phyloP scores from a whole-genome alignment of 64 coral and sea anemone genomes.

The Montipora sp. region DNA sequence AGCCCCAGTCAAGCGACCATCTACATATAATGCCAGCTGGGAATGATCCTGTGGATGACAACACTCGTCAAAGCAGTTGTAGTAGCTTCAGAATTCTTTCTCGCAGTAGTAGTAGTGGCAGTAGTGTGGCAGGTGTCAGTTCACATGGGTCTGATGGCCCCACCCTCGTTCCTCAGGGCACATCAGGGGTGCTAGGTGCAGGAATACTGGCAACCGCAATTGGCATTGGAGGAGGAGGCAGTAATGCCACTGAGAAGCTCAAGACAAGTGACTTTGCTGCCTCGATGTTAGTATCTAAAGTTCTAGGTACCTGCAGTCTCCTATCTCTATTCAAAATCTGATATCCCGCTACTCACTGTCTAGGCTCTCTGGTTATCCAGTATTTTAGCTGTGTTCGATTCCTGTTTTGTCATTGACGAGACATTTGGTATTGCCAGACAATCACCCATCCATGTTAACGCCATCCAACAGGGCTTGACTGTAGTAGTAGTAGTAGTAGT shows the following conservation, averaged over 20 bases:
- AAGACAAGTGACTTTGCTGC: conserved; percentile 22
- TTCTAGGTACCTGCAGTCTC: too few species aligned
- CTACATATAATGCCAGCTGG: background rate
- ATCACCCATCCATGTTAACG: too few species aligned
- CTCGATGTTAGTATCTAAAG: conserved; percentile 10
- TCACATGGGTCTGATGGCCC: conserved; percentile 61
- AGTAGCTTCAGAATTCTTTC: conserved; percentile 85
- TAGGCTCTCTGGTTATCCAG: too few species aligned
- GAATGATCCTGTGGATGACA: conserved; percentile 35
- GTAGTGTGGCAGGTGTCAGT: conserved; percentile 76
- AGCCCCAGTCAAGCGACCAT: background rate
- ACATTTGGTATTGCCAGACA: too few species aligned
- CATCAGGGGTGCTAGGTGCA: conserved; percentile 60
- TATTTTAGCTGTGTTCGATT: too few species aligned
- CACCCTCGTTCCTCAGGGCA: conserved; percentile 22
- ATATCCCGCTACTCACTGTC: too few species aligned
- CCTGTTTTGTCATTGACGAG: too few species aligned
- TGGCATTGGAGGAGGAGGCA: conserved; percentile 3
- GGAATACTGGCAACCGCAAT: conserved; percentile 58
- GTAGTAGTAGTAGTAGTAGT: too few species aligned
- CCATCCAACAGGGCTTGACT: too few species aligned
- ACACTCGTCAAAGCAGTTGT: conserved; percentile 77
- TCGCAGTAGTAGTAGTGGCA: conserved; percentile 81
- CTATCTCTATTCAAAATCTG: too few species aligned
- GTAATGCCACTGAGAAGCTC: conserved; percentile 50